Evolutionary conservation across 1,140 invertebrate genomes (phyloP).

Genomic region (Neodiprion fabricii): DNA sequence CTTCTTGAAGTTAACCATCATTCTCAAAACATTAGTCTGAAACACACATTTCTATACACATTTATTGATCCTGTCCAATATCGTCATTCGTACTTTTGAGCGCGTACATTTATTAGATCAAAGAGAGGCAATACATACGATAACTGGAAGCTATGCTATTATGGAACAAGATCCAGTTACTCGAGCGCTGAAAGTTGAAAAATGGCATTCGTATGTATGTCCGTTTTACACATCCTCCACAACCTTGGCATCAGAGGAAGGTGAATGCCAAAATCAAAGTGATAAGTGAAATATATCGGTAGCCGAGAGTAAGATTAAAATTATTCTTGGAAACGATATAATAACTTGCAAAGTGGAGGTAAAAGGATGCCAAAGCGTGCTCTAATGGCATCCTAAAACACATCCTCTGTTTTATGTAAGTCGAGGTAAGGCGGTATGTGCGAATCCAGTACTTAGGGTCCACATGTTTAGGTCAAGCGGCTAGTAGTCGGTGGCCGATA

Average conservation of each 20-base stretch:
- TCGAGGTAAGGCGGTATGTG: not conserved
- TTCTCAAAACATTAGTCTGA: too few species aligned
- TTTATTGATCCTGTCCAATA: not conserved
- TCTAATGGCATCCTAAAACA: slow-evolving; percentile 5
- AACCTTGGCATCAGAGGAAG: too few species aligned
- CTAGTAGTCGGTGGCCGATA: not conserved
- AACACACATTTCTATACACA: not conserved
- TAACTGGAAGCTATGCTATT: not conserved
- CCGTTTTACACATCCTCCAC: too few species aligned
- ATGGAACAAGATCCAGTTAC: not conserved
- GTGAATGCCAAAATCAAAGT: not conserved
- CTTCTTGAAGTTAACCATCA: too few species aligned
- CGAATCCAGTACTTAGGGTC: not conserved
- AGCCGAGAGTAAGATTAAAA: not conserved
- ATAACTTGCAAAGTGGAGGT: not conserved
- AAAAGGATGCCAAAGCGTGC: not conserved
- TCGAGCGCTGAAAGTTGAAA: not conserved
- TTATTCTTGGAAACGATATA: not conserved
- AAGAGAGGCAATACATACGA: not conserved
- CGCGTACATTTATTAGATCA: not conserved
- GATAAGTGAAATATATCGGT: too few species aligned
- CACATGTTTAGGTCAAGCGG: not conserved
- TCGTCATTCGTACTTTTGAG: not conserved
- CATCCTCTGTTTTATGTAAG: slow-evolving; percentile 1
- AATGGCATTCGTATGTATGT: not conserved